phyloP scores from a whole-genome alignment of 2,113 vertebrate genomes.

The Quiscalus mexicanus region DNA sequence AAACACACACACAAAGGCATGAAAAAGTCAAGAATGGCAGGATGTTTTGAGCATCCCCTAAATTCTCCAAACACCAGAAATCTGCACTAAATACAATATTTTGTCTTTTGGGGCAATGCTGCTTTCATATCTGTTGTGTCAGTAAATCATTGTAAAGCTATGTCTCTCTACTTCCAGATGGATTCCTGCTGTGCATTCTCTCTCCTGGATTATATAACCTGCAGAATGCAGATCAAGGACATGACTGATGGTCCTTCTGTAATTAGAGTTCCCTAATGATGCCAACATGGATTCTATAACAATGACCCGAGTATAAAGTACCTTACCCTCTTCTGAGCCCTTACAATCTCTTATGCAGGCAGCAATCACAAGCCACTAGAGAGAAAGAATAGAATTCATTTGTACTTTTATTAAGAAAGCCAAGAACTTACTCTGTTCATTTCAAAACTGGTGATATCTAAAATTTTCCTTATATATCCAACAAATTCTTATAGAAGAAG shows the following conservation, averaged over 20 bases:
- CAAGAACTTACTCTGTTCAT: background rate
- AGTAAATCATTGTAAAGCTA: background rate
- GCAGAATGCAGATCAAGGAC: background rate
- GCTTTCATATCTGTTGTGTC: background rate
- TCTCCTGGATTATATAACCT: background rate
- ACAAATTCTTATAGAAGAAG: background rate
- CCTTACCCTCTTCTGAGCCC: background rate
- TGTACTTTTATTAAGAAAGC: background rate
- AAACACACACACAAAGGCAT: background rate
- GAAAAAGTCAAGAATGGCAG: background rate
- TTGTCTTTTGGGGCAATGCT: background rate
- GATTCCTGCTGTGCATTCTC: background rate
- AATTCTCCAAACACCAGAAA: background rate
- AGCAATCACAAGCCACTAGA: background rate
- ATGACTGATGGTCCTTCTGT: background rate
- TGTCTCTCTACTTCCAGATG: background rate
- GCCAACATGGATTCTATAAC: background rate
- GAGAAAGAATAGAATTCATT: background rate
- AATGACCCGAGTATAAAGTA: background rate
- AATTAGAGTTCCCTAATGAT: conserved; percentile 7
- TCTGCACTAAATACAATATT: background rate
- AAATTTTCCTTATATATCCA: background rate
- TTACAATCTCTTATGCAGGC: background rate
- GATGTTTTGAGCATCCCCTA: background rate
- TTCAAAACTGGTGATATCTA: background rate